Base-by-base conservation (phyloP, 2,797 vertebrate species). In the Megaceryle alcyon region DNA sequence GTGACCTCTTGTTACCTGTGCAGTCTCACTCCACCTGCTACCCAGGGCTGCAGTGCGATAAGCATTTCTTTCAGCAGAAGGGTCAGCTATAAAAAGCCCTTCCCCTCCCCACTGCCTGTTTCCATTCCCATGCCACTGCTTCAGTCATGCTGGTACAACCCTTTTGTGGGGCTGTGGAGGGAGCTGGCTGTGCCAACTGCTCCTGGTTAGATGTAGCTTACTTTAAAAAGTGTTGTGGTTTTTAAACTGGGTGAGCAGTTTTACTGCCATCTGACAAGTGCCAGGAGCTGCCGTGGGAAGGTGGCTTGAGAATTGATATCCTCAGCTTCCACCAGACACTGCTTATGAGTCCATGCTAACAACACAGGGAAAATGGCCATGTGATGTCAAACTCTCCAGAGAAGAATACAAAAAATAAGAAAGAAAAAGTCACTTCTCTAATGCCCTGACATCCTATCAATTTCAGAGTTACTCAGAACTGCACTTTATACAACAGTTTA, bases 1-100 rank as follows among this genome's bases (percentile, higher is more conserved):
- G 1, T 61, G 78, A 92, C 91, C 93, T 94, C 90, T 82, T 54
- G 88, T 83, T 96, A 96, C 96, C 94, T 95, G 92, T 46, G 39
- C 89, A 72, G 88, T 82, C 88, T 88, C 78, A 4, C 81, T 87
- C 92, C 93, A 96, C 95, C 95, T 95, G 95, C 95, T 86, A 12
- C 71, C 86, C 90, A 37, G 39, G 43, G 81, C 88, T 46, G 75
- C 85, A 17, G 64, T 1, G 31, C 0, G 19, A 95, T 85, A 94
- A 96, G 90, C 14, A 3, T 70, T 97, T 84, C 86, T 86, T 88
- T 93, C 88, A 93, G 93, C 93, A 92, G 86, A 88, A 92, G 93
- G 66, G 90, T 94, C 94, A 94, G 92, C 94, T 96, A 97, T 96
- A 96, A 97, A 96, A 97, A 97, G 93, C 88, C 75, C 48, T 96